These are phyloP conservation scores for Pachyuromys duprasi DNA, from an alignment of 2,797 vertebrate species.

Conservation along the genomic window DNA sequence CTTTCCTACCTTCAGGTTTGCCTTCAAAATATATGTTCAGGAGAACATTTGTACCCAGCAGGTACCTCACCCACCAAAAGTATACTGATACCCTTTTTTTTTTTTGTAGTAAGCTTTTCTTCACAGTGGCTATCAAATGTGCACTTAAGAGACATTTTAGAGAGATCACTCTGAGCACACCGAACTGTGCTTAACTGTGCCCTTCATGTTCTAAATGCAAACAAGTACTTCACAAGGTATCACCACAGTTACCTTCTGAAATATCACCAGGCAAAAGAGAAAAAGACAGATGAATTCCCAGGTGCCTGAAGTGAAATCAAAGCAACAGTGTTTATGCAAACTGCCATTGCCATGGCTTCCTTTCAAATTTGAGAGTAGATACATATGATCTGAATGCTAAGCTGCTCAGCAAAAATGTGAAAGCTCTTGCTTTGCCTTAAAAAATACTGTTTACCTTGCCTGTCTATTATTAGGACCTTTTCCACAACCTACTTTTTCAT, in stretches of 20 bases:
- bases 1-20: neutral
- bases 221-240: neutral
- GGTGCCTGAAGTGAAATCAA: conserved; percentile 7
- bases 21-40: neutral
- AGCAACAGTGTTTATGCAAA: neutral
- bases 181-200: neutral
- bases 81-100: neutral
- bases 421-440: neutral
- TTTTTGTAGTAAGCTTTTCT: neutral
- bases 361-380: conserved; percentile 17
- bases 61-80: neutral
- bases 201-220: neutral
- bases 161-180: neutral
- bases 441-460: neutral
- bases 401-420: neutral
- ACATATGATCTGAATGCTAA: neutral
- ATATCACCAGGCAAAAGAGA: neutral
- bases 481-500: neutral
- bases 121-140: neutral
- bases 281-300: conserved; percentile 1
- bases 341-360: conserved; percentile 14
- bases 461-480: neutral
- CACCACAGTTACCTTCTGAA: conserved; percentile 16
- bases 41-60: neutral
- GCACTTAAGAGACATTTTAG: neutral